Conservation (phyloP, 2,797 vertebrate species). For the Sphaeramia orbicularis region DNA sequence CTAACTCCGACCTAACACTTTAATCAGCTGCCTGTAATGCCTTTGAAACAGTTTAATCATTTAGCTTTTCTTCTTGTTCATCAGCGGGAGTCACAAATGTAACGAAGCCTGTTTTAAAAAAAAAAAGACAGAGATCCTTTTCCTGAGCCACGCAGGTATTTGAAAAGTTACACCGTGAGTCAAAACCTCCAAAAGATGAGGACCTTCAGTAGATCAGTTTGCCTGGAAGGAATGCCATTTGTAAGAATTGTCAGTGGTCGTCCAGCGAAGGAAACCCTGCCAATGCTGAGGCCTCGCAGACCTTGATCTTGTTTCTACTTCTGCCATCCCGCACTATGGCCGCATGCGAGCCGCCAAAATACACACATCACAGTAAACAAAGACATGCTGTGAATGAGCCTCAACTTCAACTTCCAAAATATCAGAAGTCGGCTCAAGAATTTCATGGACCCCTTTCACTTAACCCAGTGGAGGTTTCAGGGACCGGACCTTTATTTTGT, state of each 20-base stretch:
- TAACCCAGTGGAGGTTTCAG: conserved; percentile 32
- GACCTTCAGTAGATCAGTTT: conserved; percentile 49
- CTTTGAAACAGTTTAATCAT: conserved; percentile 79
- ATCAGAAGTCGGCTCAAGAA: conserved; percentile 62
- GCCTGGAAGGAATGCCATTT: conserved; percentile 59
- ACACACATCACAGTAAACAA: conserved; percentile 63
- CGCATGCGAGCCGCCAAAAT: conserved; percentile 64
- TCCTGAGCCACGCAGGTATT: conserved; percentile 64
- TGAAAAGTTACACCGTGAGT: conserved; percentile 57
- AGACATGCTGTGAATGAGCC: conserved; percentile 61
- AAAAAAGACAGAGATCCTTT: conserved; percentile 36
- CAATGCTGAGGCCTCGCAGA: conserved; percentile 56
- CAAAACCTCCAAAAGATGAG: conserved; percentile 42
- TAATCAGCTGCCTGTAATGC: conserved; percentile 84
- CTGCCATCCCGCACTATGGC: conserved; percentile 65
- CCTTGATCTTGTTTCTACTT: conserved; percentile 67
- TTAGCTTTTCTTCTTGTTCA: conserved; percentile 75
- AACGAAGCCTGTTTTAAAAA: conserved; percentile 32
- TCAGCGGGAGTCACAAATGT: conserved; percentile 61
- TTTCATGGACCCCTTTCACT: conserved; percentile 40
- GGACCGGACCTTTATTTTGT: conserved; percentile 40
- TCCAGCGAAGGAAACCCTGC: conserved; percentile 38
- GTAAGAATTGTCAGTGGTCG: conserved; percentile 52
- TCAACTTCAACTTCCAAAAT: conserved; percentile 50
- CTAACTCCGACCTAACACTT: conserved; percentile 82